A percentile compares a stretch with the other conserved stretches of the same genome.
These are phyloP conservation scores for Antennarius striatus DNA, from an alignment of 2,113 vertebrate genomes.

Conservation along the genomic window DNA sequence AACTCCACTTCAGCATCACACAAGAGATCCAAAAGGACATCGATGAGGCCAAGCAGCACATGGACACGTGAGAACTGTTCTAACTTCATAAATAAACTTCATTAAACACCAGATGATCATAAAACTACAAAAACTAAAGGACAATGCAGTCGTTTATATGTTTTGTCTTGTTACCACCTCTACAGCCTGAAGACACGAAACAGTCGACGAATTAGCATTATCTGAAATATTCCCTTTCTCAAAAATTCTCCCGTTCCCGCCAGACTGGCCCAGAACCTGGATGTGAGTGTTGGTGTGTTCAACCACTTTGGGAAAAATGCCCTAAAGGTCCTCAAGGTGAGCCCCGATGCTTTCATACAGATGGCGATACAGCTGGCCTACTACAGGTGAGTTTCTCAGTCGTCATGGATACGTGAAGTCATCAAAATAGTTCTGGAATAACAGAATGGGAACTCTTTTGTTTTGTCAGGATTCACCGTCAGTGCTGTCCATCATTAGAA, in stretches of 20 bases:
- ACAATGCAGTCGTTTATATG: too few species aligned
- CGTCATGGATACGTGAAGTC: too few species aligned
- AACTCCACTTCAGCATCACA: slow-evolving; percentile 1
- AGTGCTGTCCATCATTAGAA: slow-evolving; percentile 85
- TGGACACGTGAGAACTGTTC: background rate
- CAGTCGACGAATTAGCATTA: too few species aligned
- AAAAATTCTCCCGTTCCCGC: background rate
- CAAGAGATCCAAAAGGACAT: background rate
- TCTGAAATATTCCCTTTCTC: too few species aligned
- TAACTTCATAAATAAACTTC: too few species aligned
- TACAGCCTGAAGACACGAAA: too few species aligned
- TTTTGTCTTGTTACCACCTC: too few species aligned
- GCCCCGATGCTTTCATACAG: slow-evolving; percentile 92
- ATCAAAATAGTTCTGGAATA: too few species aligned
- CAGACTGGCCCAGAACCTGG: slow-evolving; percentile 89
- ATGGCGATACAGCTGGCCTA: slow-evolving; percentile 89
- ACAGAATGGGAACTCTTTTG: too few species aligned
- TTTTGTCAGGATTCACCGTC: slow-evolving; percentile 80
- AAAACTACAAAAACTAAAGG: too few species aligned
- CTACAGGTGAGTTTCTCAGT: slow-evolving; percentile 80
- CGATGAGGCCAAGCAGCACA: background rate
- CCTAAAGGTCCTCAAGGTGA: slow-evolving; percentile 87
- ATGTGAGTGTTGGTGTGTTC: slow-evolving; percentile 83
- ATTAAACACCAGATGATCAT: too few species aligned
- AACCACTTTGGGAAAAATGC: slow-evolving; percentile 88